Evolutionary conservation across 2,113 vertebrate genomes (phyloP).

Genomic region (Galeopterus variegatus): DNA sequence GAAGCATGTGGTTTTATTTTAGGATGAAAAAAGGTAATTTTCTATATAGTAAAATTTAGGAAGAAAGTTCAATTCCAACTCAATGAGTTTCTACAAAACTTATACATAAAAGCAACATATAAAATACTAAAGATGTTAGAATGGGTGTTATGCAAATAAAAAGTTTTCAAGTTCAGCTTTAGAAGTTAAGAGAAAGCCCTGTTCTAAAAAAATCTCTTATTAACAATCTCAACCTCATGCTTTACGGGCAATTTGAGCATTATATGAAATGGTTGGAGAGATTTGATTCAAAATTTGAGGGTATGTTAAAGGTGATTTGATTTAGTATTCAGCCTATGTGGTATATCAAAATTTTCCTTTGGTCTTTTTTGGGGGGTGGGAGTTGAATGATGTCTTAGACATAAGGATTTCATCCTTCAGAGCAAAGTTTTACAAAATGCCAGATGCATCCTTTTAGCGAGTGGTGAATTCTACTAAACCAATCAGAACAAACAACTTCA

Average conservation of each 20-base stretch:
- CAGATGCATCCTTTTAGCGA: background rate
- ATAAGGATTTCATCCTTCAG: background rate
- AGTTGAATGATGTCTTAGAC: rapidly evolving
- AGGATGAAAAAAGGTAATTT: conserved; percentile 44
- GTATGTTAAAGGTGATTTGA: background rate
- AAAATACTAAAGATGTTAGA: background rate
- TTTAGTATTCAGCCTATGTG: background rate
- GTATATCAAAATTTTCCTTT: background rate
- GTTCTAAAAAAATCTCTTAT: background rate
- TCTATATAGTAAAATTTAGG: conserved; percentile 54
- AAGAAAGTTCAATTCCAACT: conserved; percentile 56
- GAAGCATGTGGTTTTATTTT: background rate
- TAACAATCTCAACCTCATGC: background rate
- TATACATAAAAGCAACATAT: background rate
- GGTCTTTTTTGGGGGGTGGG: rapidly evolving
- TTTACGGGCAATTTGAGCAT: background rate
- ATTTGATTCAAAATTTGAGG: background rate
- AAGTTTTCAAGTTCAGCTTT: background rate
- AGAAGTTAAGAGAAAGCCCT: background rate
- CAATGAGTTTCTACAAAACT: background rate
- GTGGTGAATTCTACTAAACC: background rate
- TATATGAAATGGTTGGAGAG: background rate
- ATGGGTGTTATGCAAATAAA: background rate
- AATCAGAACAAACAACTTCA: background rate
- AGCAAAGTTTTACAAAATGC: background rate